Evolutionary conservation across 2,113 vertebrate genomes (phyloP).

Genomic region (Antennarius striatus): DNA sequence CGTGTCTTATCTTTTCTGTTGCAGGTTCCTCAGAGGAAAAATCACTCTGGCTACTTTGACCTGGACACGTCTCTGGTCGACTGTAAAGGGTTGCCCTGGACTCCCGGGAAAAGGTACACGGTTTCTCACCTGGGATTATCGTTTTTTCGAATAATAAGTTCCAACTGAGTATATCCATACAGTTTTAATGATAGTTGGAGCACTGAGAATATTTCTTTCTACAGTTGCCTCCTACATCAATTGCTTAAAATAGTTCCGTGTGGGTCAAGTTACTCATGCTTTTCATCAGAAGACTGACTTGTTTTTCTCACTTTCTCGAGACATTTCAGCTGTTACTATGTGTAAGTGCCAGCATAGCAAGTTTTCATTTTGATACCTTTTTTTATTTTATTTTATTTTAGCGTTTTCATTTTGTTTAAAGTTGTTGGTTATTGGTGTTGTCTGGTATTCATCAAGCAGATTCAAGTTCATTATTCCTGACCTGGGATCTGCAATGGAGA

Average conservation of each 20-base stretch:
- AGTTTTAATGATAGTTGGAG: background rate
- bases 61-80: slow-evolving; percentile 89
- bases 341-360: background rate
- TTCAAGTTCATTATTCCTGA: too few species aligned
- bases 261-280: slow-evolving; percentile 33
- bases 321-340: slow-evolving; percentile 18
- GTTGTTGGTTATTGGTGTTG: background rate
- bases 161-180: slow-evolving; percentile 1
- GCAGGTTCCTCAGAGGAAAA: slow-evolving; percentile 97
- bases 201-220: slow-evolving; percentile 6
- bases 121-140: slow-evolving; percentile 21
- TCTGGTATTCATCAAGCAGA: background rate
- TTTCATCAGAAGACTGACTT: background rate
- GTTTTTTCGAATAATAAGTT: slow-evolving; percentile 6
- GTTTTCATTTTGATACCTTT: background rate
- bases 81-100: slow-evolving; percentile 86
- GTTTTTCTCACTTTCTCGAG: slow-evolving; percentile 19
- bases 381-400: background rate
- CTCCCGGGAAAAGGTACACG: slow-evolving; percentile 88
- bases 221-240: slow-evolving; percentile 15
- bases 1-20: slow-evolving; percentile 53
- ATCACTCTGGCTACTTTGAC: slow-evolving; percentile 95
- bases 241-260: slow-evolving; percentile 31
- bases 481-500: background rate
- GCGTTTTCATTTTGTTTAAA: background rate